Base-by-base conservation (phyloP, 2,888 invertebrate species). In the Augochlorella aurata region DNA sequence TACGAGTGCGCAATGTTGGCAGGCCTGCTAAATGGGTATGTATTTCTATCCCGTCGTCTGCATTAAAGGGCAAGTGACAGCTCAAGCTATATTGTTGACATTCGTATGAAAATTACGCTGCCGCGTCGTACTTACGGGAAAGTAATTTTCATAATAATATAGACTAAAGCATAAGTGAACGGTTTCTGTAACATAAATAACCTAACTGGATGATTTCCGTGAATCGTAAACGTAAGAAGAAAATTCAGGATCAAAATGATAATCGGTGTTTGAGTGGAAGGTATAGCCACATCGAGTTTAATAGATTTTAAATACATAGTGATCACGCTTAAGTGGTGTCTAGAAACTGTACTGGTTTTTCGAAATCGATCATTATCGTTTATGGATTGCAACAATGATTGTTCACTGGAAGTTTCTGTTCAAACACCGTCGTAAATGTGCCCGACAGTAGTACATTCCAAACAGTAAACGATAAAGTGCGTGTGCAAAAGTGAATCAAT, bases 1-100 rank as follows among this genome's bases (percentile, higher is more conserved):
- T 61, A 8, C n/a, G 16, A 38, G 58, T 45, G 24, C 24, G 18
- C 66, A n/a, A 77, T 10, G 85, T 86, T 86, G 83, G 86, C 66
- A 78, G 49, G 50, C 81, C 82, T 86, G 85, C 18, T 72, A 78
- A 78, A 78, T 81, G 83, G 54, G 74, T 74, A 81, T 86, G 78
- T 80, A 84, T 82, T 78, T 82, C 83, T 77, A 76, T 82, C 70
- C 66, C 86, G 89, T 89, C 88, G 88, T 89, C 89, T 88, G 88
- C 88, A 89, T 87, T 81, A 79, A 85, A 81, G 80, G 82, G 82
- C 85, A 85, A 89, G 86, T 87, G 88, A 88, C 88, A 88, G 88
- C 79, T 85, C 87, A 69, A 75, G 70, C 81, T 85, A 79, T 79
- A 82, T 88, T 86, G 87, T 87, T 88, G 87, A 87, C 87, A 87